Base-by-base conservation (phyloP, 2,888 invertebrate genomes). In the Epicampocera succincta region DNA sequence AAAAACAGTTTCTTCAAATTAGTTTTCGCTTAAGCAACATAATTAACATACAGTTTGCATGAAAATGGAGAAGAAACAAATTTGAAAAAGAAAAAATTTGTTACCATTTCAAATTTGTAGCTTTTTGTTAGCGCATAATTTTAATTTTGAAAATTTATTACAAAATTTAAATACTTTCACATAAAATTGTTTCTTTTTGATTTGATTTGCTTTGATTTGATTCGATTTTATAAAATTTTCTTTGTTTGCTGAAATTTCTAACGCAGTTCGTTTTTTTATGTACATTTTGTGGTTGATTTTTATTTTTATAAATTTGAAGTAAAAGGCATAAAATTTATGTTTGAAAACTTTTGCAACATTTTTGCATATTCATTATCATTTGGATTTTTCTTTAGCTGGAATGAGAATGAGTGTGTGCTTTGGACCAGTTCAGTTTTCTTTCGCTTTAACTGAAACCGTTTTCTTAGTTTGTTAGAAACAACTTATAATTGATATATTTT, bases 151-250 rank as follows among this genome's bases (percentile, higher is more conserved):
- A 58, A 42, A 8, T 68, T 50, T 40, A 44, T 61, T 12, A 19
- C 25, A 48, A 33, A 21, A 40, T 69, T 68, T 69, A 63, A 56
- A 77, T 68, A 81, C 81, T 81, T 81, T 81, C 81, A 73, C 81
- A 73, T 68, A 48, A 56, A 56, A 61, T 74, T 33, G 33, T 46
- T 52, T 68, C n/a, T n/a, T n/a, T n/a, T n/a, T n/a, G n/a, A 63
- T 73, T 33, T 60, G 8, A 21, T n/a, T n/a, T n/a, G n/a, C n/a
- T 21, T 21, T 42, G 1, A 58, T 66, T 38, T 19, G 40, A 25
- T 66, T 46, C n/a, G 40, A 25, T 29, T 21, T 69, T 48, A 6
- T 54, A 17, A 52, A 12, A 48, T 46, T 46, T 17, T 56, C 0
- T 48, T 54, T 13, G 4, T 9, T 42, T 15, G 8, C 15, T 38